Conservation (phyloP, 2,888 invertebrate genomes). For the Empis livida region DNA sequence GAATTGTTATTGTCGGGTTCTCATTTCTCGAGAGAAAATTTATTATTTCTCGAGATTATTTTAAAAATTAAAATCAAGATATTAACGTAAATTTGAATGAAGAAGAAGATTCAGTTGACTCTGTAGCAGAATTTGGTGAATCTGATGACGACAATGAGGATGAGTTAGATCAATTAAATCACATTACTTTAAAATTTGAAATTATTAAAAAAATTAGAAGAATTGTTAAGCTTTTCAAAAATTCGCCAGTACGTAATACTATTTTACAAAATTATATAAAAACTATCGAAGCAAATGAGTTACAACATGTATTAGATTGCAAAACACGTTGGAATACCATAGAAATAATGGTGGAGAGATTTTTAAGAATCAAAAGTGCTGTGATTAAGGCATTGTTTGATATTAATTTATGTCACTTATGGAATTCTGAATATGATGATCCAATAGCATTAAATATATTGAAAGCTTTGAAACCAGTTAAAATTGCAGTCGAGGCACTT, state of each 20-base stretch:
- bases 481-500: slow-evolving; percentile 2
- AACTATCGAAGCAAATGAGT: background rate
- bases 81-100: no score
- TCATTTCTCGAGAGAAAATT: no score
- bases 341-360: background rate
- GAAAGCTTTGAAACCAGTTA: background rate
- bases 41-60: no score
- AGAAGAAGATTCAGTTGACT: no score
- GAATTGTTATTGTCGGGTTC: no score
- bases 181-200: no score
- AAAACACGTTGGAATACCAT: slow-evolving; percentile 3
- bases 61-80: no score
- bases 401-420: background rate
- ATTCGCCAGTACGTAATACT: slow-evolving; percentile 1
- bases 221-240: slow-evolving; percentile 3
- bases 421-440: slow-evolving; percentile 1
- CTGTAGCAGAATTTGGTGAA: background rate
- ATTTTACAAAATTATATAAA: slow-evolving; percentile 4
- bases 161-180: background rate
- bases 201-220: slow-evolving; percentile 1
- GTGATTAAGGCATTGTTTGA: background rate
- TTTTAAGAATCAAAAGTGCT: slow-evolving; percentile 1
- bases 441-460: background rate
- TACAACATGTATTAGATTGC: slow-evolving; percentile 1
- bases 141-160: background rate